Evolutionary conservation across 64 coral and sea anemone genomes (phyloP).

Genomic region (Actinia tenebrosa): DNA sequence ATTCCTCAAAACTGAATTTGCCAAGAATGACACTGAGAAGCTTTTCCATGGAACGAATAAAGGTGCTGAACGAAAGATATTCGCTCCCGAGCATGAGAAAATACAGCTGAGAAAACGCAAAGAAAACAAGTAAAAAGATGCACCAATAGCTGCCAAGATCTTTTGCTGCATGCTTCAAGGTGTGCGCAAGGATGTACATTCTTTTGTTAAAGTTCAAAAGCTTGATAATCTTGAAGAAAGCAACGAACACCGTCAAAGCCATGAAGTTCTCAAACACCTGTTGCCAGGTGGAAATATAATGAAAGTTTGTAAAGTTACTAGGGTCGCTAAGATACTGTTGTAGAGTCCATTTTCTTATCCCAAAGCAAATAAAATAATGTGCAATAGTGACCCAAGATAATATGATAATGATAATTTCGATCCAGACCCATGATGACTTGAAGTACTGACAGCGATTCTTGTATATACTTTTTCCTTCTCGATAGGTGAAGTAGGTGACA

Average conservation of each 20-base stretch:
- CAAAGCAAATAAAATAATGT: slow-evolving; percentile 71
- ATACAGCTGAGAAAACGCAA: slow-evolving; percentile 68
- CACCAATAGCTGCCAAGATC: slow-evolving; percentile 51
- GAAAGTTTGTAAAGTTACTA: slow-evolving; percentile 73
- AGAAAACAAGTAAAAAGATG: slow-evolving; percentile 39
- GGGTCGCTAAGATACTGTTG: slow-evolving; percentile 43
- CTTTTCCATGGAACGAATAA: slow-evolving; percentile 55
- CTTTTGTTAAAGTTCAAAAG: slow-evolving; percentile 83
- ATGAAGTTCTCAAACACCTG: slow-evolving; percentile 73
- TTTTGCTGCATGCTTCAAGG: slow-evolving; percentile 48
- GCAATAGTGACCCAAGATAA: slow-evolving; percentile 63
- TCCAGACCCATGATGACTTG: slow-evolving; percentile 54
- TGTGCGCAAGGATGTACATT: slow-evolving; percentile 73
- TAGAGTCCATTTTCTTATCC: slow-evolving; percentile 64
- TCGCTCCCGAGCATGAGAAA: slow-evolving; percentile 51
- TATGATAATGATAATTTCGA: slow-evolving; percentile 48
- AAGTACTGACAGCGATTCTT: slow-evolving; percentile 41
- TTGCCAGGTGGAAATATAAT: slow-evolving; percentile 79
- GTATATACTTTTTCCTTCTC: slow-evolving; percentile 59
- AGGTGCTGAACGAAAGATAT: slow-evolving; percentile 50
- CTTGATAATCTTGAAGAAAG: slow-evolving; percentile 69
- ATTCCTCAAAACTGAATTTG: slow-evolving; percentile 57
- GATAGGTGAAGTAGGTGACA: slow-evolving; percentile 72
- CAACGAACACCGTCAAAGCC: slow-evolving; percentile 59
- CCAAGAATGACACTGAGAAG: slow-evolving; percentile 83